Evolutionary conservation across 1,140 invertebrate species (phyloP), one percentile per base, ranked within the genome.

Genomic region (Goniozus legneri): DNA sequence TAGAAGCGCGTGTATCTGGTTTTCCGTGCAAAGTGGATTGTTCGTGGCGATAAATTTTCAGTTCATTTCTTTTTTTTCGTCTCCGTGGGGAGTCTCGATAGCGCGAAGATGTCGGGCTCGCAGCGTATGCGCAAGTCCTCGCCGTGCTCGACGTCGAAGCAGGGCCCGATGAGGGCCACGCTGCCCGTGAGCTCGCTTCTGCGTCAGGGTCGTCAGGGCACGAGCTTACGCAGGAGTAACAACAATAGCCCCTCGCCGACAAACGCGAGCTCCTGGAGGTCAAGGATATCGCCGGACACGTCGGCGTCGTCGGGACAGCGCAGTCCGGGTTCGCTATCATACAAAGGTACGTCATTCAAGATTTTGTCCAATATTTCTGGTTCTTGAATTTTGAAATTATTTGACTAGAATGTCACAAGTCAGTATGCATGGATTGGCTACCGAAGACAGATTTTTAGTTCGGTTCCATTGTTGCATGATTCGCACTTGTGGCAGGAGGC

Each of bases 161-260:
- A 83, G 58, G 84, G 84, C 21, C 84, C 85, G 47, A 82, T 87
- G 81, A 80, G 84, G 67, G 85, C 85, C 31, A 87, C 84, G 37
- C 73, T 88, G 55, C 85, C 85, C 36, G 82, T 87, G 51, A 83
- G 84, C 50, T 86, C 84, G 35, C 76, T 87, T 21, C 76, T 86
- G 58, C 79, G 84, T 56, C 80, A 82, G 58, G 77, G 80, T 56
- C 71, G 75, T 44, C 64, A 71, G 34, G 62, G 65, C 43, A 80
- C 76, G 55, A 78, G 73, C 31, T 64, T 82, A 19, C 77, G 79
- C 60, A 82, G 82, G 65, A 83, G 79, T 53, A 77, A 80, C 52
- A 77, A 76, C 60, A 82, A 79, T 62, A 86, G 83, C 61, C 82
- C 83, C 8, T 84, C 83, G 15, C 84, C 84, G 19, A 83, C 82